phyloP scores from a whole-genome alignment of 30 jellyfish, hydroid and myxozoan genomes.

The Pelagia noctiluca region DNA sequence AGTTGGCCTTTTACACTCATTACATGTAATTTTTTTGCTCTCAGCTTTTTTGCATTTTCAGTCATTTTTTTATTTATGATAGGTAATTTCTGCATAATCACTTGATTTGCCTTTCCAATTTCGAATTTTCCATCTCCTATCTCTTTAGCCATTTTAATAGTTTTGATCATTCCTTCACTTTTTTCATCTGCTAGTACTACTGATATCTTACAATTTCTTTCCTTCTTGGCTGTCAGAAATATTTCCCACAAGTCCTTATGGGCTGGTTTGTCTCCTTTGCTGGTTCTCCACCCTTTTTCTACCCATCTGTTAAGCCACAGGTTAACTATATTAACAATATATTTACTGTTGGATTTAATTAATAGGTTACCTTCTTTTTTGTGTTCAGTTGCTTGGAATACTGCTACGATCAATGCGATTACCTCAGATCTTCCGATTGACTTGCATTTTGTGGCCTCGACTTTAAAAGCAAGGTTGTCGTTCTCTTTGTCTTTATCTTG shows the following conservation, averaged over 20 bases:
- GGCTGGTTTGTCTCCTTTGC: not conserved
- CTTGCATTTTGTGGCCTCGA: not conserved
- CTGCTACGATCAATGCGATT: not conserved
- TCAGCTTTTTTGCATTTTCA: not conserved
- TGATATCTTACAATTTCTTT: too few relatives aligned
- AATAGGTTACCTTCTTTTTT: not conserved
- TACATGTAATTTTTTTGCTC: not conserved
- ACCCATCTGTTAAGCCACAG: slow-evolving; percentile 1
- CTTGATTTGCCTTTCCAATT: not conserved
- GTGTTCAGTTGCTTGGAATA: not conserved
- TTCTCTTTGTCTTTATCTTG: not conserved
- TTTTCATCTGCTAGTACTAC: not conserved
- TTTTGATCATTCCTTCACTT: not conserved
- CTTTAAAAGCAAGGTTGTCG: not conserved
- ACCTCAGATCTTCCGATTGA: not conserved
- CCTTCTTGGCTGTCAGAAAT: not conserved
- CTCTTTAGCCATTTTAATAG: not conserved
- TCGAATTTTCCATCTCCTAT: not conserved
- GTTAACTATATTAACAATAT: not conserved
- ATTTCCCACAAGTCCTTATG: not conserved
- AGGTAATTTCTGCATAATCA: not conserved
- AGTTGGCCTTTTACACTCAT: not conserved
- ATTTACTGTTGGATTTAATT: not conserved
- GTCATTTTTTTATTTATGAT: not conserved
- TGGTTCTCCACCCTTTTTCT: not conserved